These are phyloP conservation scores for Melipona bicolor DNA, from an alignment of 2,888 invertebrate genomes.

Conservation along the genomic window DNA sequence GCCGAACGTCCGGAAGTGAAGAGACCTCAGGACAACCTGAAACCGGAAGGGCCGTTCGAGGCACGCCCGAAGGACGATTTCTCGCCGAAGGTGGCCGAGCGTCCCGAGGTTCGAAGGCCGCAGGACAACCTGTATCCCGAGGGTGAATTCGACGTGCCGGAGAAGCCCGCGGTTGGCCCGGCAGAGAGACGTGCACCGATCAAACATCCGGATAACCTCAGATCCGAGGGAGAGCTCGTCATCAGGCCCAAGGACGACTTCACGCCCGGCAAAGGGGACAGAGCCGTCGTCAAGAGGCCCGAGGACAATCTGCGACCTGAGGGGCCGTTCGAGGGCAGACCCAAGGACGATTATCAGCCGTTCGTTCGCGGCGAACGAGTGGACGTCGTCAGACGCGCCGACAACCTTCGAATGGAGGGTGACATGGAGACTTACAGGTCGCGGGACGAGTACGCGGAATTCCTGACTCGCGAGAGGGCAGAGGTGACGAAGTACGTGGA, in stretches of 20 bases:
- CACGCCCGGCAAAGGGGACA: conserved; percentile 80
- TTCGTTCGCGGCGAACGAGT: conserved; percentile 86
- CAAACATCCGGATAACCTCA: conserved; percentile 83
- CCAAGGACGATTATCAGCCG: conserved; percentile 76
- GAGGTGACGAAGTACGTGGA: conserved; percentile 87
- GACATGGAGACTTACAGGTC: conserved; percentile 85
- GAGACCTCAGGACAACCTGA: conserved; percentile 29
- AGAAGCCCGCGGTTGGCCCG: conserved; percentile 76
- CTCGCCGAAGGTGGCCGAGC: conserved; percentile 79
- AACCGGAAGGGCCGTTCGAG: conserved; percentile 68
- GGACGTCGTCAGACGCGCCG: conserved; percentile 84
- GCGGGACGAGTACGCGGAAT: conserved; percentile 86
- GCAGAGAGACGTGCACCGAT: conserved; percentile 72
- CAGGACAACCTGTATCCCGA: conserved; percentile 82
- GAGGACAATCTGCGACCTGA: conserved; percentile 87
- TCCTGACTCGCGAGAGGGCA: conserved; percentile 85
- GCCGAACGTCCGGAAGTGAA: conserved; percentile 80
- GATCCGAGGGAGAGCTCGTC: conserved; percentile 85
- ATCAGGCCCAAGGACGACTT: conserved; percentile 82
- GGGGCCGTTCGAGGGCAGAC: conserved; percentile 85
- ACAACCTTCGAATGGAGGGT: conserved; percentile 84
- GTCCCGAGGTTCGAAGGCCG: conserved; percentile 82
- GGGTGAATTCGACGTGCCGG: conserved; percentile 81
- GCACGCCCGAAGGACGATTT: conserved; percentile 81
- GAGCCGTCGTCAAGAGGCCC: conserved; percentile 80